Evolutionary conservation across 2,113 vertebrate genomes (phyloP), one percentile per base, ranked within the genome.

Genomic region (Atractosteus spatula): DNA sequence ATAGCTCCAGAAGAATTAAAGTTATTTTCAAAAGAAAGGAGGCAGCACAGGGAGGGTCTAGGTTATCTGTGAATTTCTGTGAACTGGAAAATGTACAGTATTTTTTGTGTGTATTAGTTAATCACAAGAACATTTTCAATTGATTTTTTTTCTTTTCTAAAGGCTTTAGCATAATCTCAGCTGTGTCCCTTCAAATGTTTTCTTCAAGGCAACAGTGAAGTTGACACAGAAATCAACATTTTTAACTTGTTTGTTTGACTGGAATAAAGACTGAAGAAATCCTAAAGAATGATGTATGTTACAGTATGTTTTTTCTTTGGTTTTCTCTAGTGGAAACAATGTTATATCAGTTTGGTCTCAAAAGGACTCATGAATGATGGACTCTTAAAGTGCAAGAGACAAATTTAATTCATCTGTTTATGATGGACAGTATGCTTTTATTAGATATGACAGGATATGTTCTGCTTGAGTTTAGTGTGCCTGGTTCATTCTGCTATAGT

Each of bases 351-450:
- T 59, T 59, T 16, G n/a, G 57, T n/a, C 57, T 59, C 13, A n/a
- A 59, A n/a, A n/a, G 57, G 57, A 13, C n/a, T 13, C 57, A 14
- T 59, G 57, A 59, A 8, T 59, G 12, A 59, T 16, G 11, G n/a
- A 59, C 11, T 59, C 57, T 59, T 13, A 59, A 59, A 59, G 57
- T 59, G 57, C n/a, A 59, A 16, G 57, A n/a, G 57, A 59, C 57
- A 59, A 16, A 59, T 3, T 5, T 8, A 59, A 59, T 6, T 59
- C 4, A 59, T 59, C 57, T 51, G 47, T 51, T 51, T 51, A 51
- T 51, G 47, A 59, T 16, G n/a, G 57, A 13, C 4, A n/a, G 12
- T 6, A 13, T 59, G 57, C 57, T 59, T 59, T 59, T 7, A 16
- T 59, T 59, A n/a, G 4, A 16, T 59, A 16, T 14, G 12, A 59